Conservation (phyloP, 2,888 invertebrate genomes). For the Diarsia rubi region DNA sequence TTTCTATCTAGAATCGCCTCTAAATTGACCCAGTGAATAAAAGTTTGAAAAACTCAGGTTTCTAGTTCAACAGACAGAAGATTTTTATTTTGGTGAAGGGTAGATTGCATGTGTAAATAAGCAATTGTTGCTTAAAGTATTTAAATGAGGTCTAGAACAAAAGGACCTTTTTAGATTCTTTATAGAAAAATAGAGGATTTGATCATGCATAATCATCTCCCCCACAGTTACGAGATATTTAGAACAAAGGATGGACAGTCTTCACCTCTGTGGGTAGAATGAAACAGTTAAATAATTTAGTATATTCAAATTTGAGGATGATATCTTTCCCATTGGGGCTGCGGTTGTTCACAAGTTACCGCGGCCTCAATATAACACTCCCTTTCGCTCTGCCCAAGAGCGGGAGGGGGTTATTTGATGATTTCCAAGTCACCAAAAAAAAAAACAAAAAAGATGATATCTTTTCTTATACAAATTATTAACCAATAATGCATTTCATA, state of each 20-base stretch:
- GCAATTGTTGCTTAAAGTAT: not conserved
- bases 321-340: not conserved
- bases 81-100: not conserved
- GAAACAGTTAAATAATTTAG: not conserved
- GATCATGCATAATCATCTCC: too few species aligned
- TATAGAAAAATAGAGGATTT: too few species aligned
- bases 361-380: too few species aligned
- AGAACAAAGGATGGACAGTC: not conserved
- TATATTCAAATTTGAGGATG: not conserved
- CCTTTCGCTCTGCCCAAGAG: too few species aligned
- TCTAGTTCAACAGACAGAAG: not conserved
- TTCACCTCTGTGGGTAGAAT: constrained; percentile 18
- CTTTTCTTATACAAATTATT: not conserved
- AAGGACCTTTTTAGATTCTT: too few species aligned
- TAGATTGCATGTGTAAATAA: not conserved
- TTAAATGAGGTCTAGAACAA: not conserved
- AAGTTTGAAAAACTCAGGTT: not conserved
- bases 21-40: too few species aligned
- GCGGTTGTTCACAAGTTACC: too few species aligned
- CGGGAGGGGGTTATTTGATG: too few species aligned
- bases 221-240: not conserved
- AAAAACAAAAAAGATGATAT: too few species aligned
- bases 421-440: too few species aligned
- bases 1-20: not conserved
- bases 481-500: not conserved